Conservation (phyloP, 2,113 vertebrate genomes). For the Toxotes chatareus region DNA sequence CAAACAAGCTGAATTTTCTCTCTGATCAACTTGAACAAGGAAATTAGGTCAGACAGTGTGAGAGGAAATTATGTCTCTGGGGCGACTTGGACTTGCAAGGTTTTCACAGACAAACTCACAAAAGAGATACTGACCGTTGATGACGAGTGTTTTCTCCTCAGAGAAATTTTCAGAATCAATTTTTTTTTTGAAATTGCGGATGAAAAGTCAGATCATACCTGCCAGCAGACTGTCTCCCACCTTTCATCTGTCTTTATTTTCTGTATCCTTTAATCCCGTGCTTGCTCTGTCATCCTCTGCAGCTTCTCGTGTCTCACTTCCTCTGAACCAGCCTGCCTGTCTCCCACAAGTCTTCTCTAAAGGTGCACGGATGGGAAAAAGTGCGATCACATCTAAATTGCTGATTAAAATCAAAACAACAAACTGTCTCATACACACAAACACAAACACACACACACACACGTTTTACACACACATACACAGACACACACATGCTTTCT, state of each 20-base stretch:
- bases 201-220: neutral
- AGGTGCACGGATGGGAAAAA: conserved; percentile 33
- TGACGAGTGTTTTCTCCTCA: neutral
- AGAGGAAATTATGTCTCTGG: conserved; percentile 4
- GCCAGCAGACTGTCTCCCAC: neutral
- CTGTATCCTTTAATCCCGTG: neutral
- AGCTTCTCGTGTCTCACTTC: conserved; percentile 8
- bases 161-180: neutral
- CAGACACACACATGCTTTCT: conserved; percentile 38
- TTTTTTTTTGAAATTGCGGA: neutral
- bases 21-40: neutral
- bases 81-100: neutral
- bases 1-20: conserved; percentile 38
- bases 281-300: conserved; percentile 11
- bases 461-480: conserved; percentile 11
- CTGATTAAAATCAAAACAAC: conserved; percentile 70
- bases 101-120: conserved; percentile 1
- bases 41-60: conserved; percentile 10
- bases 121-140: neutral
- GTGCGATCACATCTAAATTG: conserved; percentile 53
- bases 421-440: conserved; percentile 25
- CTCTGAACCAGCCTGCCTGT: conserved; percentile 14
- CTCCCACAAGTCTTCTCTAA: conserved; percentile 29
- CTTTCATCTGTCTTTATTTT: conserved; percentile 17
- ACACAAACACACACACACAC: neutral